Percentiles rank a stretch among this genome's conserved stretches.
phyloP scores from a whole-genome alignment of 1,140 invertebrate species.

The Meloidogyne floridensis region DNA sequence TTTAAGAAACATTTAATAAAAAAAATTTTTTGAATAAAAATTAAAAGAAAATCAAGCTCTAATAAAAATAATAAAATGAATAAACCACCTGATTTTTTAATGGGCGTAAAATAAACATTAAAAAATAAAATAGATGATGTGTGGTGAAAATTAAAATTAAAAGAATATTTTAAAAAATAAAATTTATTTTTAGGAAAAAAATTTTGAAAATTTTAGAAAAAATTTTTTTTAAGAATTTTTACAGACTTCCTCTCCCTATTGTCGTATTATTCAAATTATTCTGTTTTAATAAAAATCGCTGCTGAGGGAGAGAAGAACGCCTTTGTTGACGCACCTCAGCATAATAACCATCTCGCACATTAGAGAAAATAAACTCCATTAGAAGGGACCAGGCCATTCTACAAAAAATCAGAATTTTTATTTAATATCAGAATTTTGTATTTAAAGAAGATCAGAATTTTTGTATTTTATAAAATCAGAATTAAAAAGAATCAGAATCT shows the following conservation, averaged over 20 bases:
- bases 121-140: too few relatives aligned
- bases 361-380: slow-evolving; percentile 56
- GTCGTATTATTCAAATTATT: slow-evolving; percentile 15
- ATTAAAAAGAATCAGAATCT: slow-evolving; percentile 55
- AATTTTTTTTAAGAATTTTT: neutral
- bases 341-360: slow-evolving; percentile 52
- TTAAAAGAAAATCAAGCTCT: too few relatives aligned
- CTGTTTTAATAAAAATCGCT: slow-evolving; percentile 49
- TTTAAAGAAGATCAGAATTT: slow-evolving; percentile 17
- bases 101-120: too few relatives aligned
- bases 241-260: neutral
- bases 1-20: too few relatives aligned
- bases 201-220: neutral
- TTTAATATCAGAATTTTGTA: neutral
- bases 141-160: too few relatives aligned
- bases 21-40: too few relatives aligned
- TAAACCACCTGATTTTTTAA: too few relatives aligned
- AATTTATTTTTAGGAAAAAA: neutral
- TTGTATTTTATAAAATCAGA: too few relatives aligned
- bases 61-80: too few relatives aligned
- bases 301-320: slow-evolving; percentile 54
- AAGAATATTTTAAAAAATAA: too few relatives aligned
- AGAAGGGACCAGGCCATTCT: slow-evolving; percentile 58
- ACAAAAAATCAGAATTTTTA: neutral
- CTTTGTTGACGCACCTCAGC: slow-evolving; percentile 50